These are phyloP conservation scores for Hydroisotoma schaefferi DNA, from an alignment of 2,888 invertebrate species.

Conservation along the genomic window DNA sequence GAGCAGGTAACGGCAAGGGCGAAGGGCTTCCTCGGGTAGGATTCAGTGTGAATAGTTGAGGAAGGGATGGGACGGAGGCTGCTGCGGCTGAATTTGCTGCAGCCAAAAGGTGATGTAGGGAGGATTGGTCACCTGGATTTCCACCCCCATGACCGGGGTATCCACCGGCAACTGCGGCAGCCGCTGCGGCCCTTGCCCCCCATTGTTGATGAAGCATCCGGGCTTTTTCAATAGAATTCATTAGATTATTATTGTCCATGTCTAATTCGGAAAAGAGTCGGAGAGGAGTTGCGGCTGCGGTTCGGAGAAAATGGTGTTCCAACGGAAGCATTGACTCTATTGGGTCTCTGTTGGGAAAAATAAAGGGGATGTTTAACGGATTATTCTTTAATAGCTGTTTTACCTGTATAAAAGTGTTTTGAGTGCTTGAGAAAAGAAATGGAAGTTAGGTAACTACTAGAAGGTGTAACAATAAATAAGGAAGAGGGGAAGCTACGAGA, in stretches of 20 bases:
- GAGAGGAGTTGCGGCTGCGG: constrained; percentile 53
- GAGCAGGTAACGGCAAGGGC: constrained; percentile 52
- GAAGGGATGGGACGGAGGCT: constrained; percentile 50
- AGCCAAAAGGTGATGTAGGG: constrained; percentile 43
- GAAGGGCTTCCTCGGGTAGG: constrained; percentile 48
- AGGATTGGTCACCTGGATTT: constrained; percentile 29
- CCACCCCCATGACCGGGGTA: constrained; percentile 22
- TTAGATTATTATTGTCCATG: constrained; percentile 58
- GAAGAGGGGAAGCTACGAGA: no score
- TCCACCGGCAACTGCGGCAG: constrained; percentile 24
- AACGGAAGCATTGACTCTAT: constrained; percentile 71
- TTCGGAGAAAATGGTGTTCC: constrained; percentile 70
- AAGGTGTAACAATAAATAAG: no score
- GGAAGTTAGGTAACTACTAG: no score
- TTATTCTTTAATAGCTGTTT: no score
- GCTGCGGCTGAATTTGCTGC: constrained; percentile 45
- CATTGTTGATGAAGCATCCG: constrained; percentile 52
- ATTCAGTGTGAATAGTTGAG: constrained; percentile 50
- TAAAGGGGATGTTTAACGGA: background rate
- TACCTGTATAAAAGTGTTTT: no score
- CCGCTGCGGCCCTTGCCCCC: constrained; percentile 41
- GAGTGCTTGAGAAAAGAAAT: no score
- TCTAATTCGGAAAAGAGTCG: constrained; percentile 61
- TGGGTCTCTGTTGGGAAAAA: constrained; percentile 60
- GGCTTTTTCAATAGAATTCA: constrained; percentile 55